Conservation (phyloP, 2,113 vertebrate genomes). For the Columbina picui region DNA sequence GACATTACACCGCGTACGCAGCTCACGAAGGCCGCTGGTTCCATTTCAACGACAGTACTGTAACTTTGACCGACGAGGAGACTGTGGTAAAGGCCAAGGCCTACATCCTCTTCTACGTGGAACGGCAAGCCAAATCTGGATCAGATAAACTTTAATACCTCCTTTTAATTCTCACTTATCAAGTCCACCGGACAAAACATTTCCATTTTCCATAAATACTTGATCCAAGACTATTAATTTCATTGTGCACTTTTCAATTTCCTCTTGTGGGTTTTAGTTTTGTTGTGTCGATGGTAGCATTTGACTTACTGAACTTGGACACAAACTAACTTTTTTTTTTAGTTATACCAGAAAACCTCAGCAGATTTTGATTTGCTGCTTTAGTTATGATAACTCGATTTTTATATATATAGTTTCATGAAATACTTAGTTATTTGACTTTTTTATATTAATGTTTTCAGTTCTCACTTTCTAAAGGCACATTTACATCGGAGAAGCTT, state of each 20-base stretch:
- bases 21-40: conserved; percentile 91
- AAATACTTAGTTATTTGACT: conserved; percentile 76
- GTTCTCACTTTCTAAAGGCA: conserved; percentile 76
- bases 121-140: conserved; percentile 79
- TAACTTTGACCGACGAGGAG: conserved; percentile 91
- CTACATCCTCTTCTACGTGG: conserved; percentile 97
- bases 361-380: conserved; percentile 85
- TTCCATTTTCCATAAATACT: conserved; percentile 80
- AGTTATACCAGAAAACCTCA: conserved; percentile 81
- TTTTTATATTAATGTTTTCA: conserved; percentile 75
- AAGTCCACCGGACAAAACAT: conserved; percentile 75
- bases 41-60: conserved; percentile 99
- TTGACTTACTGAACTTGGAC: conserved; percentile 75
- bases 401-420: conserved; percentile 78
- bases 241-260: conserved; percentile 83
- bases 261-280: conserved; percentile 79
- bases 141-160: conserved; percentile 82
- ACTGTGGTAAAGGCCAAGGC: conserved; percentile 94
- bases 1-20: conserved; percentile 96
- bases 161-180: conserved; percentile 62
- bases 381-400: conserved; percentile 78
- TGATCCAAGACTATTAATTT: conserved; percentile 82
- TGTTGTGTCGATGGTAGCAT: conserved; percentile 77
- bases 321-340: conserved; percentile 74
- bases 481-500: conserved; percentile 71